These are phyloP conservation scores for Spisula subtruncata DNA, from an alignment of 2,888 invertebrate genomes.

Conservation along the genomic window DNA sequence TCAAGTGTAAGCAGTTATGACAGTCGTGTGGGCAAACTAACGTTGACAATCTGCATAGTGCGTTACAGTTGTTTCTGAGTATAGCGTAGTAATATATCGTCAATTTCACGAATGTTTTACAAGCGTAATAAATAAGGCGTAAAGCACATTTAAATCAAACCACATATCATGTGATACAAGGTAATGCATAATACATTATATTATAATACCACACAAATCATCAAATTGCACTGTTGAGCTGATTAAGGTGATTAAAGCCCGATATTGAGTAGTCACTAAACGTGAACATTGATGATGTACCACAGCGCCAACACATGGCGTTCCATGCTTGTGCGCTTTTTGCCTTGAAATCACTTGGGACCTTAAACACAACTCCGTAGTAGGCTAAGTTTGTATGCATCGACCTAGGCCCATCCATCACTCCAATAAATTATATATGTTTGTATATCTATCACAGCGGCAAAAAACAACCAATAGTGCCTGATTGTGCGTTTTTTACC, in stretches of 20 bases:
- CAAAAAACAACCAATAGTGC: constrained; percentile 47
- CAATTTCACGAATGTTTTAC: not conserved
- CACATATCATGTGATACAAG: not conserved
- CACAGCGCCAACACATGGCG: constrained; percentile 36
- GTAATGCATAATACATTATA: constrained; percentile 11
- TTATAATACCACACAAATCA: constrained; percentile 12
- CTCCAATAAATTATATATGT: constrained; percentile 54
- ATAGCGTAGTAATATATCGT: not conserved
- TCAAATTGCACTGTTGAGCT: constrained; percentile 1
- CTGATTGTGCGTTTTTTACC: constrained; percentile 40
- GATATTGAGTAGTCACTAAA: constrained; percentile 28
- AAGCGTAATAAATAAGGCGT: not conserved
- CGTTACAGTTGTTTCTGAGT: too few relatives aligned
- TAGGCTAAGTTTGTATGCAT: constrained; percentile 39
- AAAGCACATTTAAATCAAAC: not conserved
- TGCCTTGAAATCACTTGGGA: constrained; percentile 37
- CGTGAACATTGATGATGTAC: constrained; percentile 30
- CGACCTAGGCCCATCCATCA: constrained; percentile 31
- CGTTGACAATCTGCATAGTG: too few relatives aligned
- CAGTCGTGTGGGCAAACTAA: too few relatives aligned
- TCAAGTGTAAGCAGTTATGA: too few relatives aligned
- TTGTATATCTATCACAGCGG: constrained; percentile 40
- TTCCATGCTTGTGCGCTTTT: constrained; percentile 33
- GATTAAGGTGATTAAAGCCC: constrained; percentile 10
- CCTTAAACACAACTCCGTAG: constrained; percentile 30